Evolutionary conservation across 2,113 vertebrate genomes (phyloP).

Genomic region (Trogon surrucura): DNA sequence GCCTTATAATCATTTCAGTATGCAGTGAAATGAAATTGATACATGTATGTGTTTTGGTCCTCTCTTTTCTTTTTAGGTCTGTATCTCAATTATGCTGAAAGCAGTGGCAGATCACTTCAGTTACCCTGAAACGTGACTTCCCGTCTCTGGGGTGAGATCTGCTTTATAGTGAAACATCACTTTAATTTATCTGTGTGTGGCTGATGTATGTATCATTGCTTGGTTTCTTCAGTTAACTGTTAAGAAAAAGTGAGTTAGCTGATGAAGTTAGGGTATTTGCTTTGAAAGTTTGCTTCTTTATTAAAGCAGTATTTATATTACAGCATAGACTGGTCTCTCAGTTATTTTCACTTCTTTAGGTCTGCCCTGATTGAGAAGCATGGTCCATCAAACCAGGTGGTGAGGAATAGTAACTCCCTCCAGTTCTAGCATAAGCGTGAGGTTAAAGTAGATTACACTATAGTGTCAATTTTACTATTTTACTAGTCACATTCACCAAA

Average conservation of each 20-base stretch:
- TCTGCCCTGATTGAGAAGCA: neutral
- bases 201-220: neutral
- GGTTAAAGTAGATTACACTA: neutral
- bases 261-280: neutral
- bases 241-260: neutral
- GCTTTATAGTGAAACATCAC: neutral
- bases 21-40: neutral
- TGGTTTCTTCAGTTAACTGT: neutral
- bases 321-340: neutral
- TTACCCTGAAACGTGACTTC: neutral
- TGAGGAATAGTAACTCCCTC: neutral
- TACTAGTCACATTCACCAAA: neutral
- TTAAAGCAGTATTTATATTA: neutral
- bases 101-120: neutral
- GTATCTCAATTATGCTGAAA: neutral
- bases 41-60: neutral
- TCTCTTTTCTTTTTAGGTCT: slow-evolving; percentile 16
- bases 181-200: neutral
- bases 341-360: neutral
- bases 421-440: neutral
- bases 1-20: neutral
- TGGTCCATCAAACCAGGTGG: neutral
- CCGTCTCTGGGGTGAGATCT: neutral
- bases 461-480: neutral
- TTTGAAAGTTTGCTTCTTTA: neutral